Evolutionary conservation across 2,888 invertebrate genomes (phyloP).

Genomic region (Acleris cristana): DNA sequence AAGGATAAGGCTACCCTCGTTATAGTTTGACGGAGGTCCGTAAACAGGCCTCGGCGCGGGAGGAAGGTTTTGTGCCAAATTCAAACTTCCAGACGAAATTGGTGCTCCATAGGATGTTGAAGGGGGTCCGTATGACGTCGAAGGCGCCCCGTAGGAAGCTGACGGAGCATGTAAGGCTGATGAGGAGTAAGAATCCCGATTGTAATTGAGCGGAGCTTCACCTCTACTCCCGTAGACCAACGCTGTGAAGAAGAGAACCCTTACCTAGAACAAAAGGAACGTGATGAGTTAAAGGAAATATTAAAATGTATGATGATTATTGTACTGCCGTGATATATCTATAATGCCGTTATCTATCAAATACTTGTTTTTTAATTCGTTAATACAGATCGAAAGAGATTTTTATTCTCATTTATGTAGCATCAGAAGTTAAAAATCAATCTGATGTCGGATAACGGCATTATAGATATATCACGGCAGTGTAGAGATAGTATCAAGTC

Average conservation of each 20-base stretch:
- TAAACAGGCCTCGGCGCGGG: slow-evolving; percentile 21
- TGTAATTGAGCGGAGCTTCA: slow-evolving; percentile 58
- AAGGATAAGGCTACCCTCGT: slow-evolving; percentile 37
- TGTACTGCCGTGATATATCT: no score
- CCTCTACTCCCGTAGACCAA: slow-evolving; percentile 66
- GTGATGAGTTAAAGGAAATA: background rate
- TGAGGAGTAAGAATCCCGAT: slow-evolving; percentile 65
- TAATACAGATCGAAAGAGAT: no score
- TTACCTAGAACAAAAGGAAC: slow-evolving; percentile 60
- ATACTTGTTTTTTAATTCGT: no score
- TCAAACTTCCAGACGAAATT: slow-evolving; percentile 38
- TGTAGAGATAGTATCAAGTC: slow-evolving; percentile 28
- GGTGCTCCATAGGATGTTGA: slow-evolving; percentile 47
- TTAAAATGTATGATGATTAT: background rate
- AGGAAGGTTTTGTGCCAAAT: slow-evolving; percentile 30
- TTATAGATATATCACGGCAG: no score
- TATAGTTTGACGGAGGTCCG: slow-evolving; percentile 23
- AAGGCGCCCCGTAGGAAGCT: slow-evolving; percentile 68
- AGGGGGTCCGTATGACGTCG: slow-evolving; percentile 62
- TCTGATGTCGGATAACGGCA: no score
- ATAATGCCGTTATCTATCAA: no score
- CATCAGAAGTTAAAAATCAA: no score
- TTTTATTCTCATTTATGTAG: no score
- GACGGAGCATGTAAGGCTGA: slow-evolving; percentile 69
- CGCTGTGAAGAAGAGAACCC: slow-evolving; percentile 65